phyloP scores from a whole-genome alignment of 2,888 invertebrate genomes.

The Thymelicus acteon region DNA sequence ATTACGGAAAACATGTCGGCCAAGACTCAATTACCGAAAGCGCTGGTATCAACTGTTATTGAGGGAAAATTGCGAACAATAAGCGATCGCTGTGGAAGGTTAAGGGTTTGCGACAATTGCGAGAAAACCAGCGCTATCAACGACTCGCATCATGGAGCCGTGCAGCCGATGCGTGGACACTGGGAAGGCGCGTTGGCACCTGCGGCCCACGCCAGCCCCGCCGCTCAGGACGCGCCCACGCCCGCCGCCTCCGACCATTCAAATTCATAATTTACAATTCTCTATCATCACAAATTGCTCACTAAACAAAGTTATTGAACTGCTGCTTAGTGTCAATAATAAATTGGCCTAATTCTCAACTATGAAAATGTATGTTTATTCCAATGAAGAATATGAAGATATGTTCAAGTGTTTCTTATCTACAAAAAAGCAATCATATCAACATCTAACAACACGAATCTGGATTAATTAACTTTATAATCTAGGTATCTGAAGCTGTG shows the following conservation, averaged over 20 bases:
- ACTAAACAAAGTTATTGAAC: too few relatives aligned
- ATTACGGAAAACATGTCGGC: background rate
- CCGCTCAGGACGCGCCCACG: slow-evolving; percentile 71
- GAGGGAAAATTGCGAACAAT: slow-evolving; percentile 26
- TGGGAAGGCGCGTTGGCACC: slow-evolving; percentile 80
- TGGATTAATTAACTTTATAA: slow-evolving; percentile 38
- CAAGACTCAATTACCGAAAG: slow-evolving; percentile 14
- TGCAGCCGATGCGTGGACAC: slow-evolving; percentile 62
- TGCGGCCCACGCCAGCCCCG: slow-evolving; percentile 69
- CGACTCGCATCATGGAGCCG: slow-evolving; percentile 47
- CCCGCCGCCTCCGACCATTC: slow-evolving; percentile 51
- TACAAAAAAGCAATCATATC: background rate
- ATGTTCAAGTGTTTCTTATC: too few relatives aligned
- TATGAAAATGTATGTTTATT: background rate
- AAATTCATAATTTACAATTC: slow-evolving; percentile 16
- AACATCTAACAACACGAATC: slow-evolving; percentile 4
- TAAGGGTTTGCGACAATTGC: slow-evolving; percentile 51
- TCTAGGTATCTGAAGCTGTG: slow-evolving; percentile 38
- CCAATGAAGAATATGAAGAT: background rate
- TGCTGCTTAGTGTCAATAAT: too few relatives aligned
- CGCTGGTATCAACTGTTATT: slow-evolving; percentile 1
- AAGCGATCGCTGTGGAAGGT: slow-evolving; percentile 39
- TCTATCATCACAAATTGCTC: slow-evolving; percentile 7
- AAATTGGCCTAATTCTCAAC: too few relatives aligned
- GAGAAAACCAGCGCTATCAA: slow-evolving; percentile 42